Evolutionary conservation across 2,113 vertebrate genomes (phyloP), one percentile per base, ranked within the genome.

Genomic region (Myanophis thanlyinensis): DNA sequence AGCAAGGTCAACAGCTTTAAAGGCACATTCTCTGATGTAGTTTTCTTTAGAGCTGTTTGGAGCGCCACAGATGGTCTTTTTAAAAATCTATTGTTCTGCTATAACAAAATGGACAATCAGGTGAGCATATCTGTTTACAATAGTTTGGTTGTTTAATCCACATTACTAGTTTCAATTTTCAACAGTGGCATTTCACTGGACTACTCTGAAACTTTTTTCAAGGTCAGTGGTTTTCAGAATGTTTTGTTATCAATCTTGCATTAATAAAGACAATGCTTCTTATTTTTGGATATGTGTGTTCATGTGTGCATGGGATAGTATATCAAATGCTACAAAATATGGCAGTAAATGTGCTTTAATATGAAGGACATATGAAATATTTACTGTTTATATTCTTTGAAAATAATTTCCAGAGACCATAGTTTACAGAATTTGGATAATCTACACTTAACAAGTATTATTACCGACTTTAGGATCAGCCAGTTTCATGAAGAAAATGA

Each of bases 181-280:
- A 0, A 0, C 2, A 2, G 35, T 23, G 13, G 27, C 89, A 18
- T n/a, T 15, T 84, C 35, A 49, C 88, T 94, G 92, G 67, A 91
- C 30, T 90, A 51, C 91, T 96, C 56, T 95, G 93, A 87, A 94
- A 94, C 95, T 93, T 93, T 91, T 95, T 94, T 93, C 92, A 92
- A 94, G 90, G 47, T 48, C 90, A 93, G 3, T 93, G 94, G 30
- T 93, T 95, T 84, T 90, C 94, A 94, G 91, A 97, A 96, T 93
- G 95, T 91, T 95, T 1, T 94, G 67, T 93, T 90, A 93, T 92
- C 90, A 88, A 40, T 91, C 95, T 87, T 88, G 90, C 92, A 91
- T 96, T 97, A 93, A 96, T 97, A 97, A 97, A 95, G 85, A 15
- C 18, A 12, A 1, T 85, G 8, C 87, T 73, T 93, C 84, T 46